Base-by-base conservation (phyloP, 2,113 vertebrate species). In the Neodon shergylaensis region DNA sequence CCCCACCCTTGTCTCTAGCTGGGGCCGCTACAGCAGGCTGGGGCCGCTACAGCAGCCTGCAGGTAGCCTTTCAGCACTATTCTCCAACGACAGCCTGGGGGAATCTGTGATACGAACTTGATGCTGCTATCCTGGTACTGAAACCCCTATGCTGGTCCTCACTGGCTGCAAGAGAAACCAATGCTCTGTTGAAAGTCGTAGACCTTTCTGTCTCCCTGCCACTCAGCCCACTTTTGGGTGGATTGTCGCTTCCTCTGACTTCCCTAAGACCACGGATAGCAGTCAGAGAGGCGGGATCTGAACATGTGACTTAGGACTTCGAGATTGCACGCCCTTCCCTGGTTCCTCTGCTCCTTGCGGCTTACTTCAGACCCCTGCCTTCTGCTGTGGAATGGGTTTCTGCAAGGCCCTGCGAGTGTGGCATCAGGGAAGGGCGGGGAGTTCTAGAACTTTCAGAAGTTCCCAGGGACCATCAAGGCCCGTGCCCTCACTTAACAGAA, bases 381-480 rank as follows among this genome's bases (percentile, higher is more conserved):
- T n/a, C n/a, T n/a, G n/a, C n/a, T n/a, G n/a, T n/a, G n/a, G n/a
- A n/a, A n/a, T n/a, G n/a, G n/a, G n/a, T n/a, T n/a, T n/a, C n/a
- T n/a, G n/a, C n/a, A n/a, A n/a, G n/a, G n/a, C n/a, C n/a, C n/a
- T n/a, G n/a, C n/a, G n/a, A n/a, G n/a, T n/a, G n/a, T n/a, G n/a
- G n/a, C n/a, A n/a, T n/a, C n/a, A n/a, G n/a, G n/a, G 13, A 66
- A 73, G 58, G n/a, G 7, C 0, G 63, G 65, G n/a, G 44, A 76
- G 54, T 63, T 94, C 77, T 81, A 85, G 73, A 49, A 81, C 74
- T 90, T 85, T 76, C 21, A 52, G 93, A 85, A 49, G 16, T 42
- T 52, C 66, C 10, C 14, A 68, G 39, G 77, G 33, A 42, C 21
- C 33, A 28, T 28, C 16, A 12, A 73, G 17, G 1, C 52, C 12